These are phyloP conservation scores for Drosophila incognita DNA, from an alignment of 2,888 invertebrate genomes.

Conservation along the genomic window DNA sequence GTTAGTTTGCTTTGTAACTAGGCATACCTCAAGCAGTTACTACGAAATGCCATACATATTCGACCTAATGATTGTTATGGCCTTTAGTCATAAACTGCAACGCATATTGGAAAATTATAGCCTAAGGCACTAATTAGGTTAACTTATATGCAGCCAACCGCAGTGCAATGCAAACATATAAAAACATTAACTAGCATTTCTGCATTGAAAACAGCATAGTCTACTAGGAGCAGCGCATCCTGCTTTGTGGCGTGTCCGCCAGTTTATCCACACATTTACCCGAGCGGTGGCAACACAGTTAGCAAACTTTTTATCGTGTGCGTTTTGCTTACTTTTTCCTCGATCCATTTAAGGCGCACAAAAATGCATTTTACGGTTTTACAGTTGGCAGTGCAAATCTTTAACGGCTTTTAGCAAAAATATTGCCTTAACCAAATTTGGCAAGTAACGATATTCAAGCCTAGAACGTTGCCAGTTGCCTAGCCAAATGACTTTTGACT, in stretches of 20 bases:
- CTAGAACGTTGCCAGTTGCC: slow-evolving; percentile 43
- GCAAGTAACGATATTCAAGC: slow-evolving; percentile 35
- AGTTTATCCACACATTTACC: slow-evolving; percentile 6
- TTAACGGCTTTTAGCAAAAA: slow-evolving; percentile 73
- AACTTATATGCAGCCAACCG: slow-evolving; percentile 20
- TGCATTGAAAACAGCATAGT: slow-evolving; percentile 6
- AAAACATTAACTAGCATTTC: slow-evolving; percentile 24
- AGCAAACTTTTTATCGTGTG: slow-evolving; percentile 70
- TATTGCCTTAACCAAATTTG: slow-evolving; percentile 75
- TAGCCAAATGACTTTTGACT: slow-evolving; percentile 68
- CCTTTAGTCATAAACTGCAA: slow-evolving; percentile 21
- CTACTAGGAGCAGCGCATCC: neutral
- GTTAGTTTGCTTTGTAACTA: neutral
- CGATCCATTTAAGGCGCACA: slow-evolving; percentile 68
- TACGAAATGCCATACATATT: slow-evolving; percentile 13
- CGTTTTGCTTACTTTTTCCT: slow-evolving; percentile 66
- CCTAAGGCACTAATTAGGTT: slow-evolving; percentile 30
- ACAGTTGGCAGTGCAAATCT: slow-evolving; percentile 58
- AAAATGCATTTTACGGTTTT: slow-evolving; percentile 76
- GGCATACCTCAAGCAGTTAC: slow-evolving; percentile 13
- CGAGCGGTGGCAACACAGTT: slow-evolving; percentile 56
- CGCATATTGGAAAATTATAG: slow-evolving; percentile 46
- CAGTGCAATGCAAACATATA: slow-evolving; percentile 20
- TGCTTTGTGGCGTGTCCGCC: slow-evolving; percentile 4
- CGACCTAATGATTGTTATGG: slow-evolving; percentile 30